A percentile compares a stretch with the other conserved stretches of the same genome.
These are phyloP conservation scores for Prenolepis imparis DNA, from an alignment of 2,888 invertebrate species.

Conservation along the genomic window DNA sequence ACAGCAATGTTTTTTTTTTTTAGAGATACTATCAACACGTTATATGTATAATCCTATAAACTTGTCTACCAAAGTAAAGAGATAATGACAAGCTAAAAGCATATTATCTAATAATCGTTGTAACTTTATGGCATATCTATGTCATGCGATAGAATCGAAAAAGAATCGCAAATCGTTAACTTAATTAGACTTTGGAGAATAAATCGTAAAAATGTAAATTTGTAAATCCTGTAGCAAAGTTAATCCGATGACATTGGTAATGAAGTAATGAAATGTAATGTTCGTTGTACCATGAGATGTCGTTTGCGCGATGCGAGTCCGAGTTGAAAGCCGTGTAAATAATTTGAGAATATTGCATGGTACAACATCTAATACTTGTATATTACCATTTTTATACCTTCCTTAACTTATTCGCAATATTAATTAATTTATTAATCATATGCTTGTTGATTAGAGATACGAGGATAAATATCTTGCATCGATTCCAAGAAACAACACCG, in stretches of 20 bases:
- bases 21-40: not conserved
- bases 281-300: constrained; percentile 9
- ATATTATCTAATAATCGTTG: constrained; percentile 36
- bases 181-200: not conserved
- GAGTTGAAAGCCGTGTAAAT: constrained; percentile 44
- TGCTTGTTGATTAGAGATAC: not conserved
- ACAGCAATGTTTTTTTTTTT: constrained; percentile 24
- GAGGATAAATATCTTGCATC: not conserved
- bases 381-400: constrained; percentile 12
- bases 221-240: not conserved
- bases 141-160: not conserved
- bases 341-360: constrained; percentile 7
- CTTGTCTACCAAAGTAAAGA: not conserved
- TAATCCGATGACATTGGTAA: constrained; percentile 9
- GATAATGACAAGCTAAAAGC: constrained; percentile 16
- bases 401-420: constrained; percentile 19
- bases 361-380: not conserved
- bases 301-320: constrained; percentile 34
- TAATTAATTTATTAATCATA: constrained; percentile 19
- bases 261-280: constrained; percentile 16
- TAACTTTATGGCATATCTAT: not conserved
- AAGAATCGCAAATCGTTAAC: constrained; percentile 9
- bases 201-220: constrained; percentile 34
- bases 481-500: constrained; percentile 31
- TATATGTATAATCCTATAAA: constrained; percentile 15